phyloP scores from a whole-genome alignment of 2,797 vertebrate genomes.

The Fringilla coelebs region DNA sequence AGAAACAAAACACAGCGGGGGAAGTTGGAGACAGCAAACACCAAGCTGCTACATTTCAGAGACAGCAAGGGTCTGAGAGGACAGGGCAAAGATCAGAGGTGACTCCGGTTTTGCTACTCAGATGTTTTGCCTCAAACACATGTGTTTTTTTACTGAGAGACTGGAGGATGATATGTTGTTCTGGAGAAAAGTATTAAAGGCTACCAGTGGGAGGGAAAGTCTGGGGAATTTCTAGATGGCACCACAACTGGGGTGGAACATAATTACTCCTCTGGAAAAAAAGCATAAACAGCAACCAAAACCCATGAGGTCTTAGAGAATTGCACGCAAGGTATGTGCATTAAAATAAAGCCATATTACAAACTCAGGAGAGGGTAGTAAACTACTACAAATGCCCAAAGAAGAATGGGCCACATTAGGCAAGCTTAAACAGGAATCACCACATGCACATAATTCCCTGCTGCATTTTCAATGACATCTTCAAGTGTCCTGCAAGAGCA shows the following conservation, averaged over 20 bases:
- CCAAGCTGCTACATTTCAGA: background rate
- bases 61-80: background rate
- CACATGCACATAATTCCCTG: background rate
- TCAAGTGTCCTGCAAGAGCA: background rate
- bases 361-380: background rate
- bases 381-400: background rate
- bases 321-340: background rate
- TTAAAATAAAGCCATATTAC: background rate
- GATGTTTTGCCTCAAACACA: background rate
- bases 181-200: background rate
- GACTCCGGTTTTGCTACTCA: background rate
- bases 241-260: background rate
- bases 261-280: background rate
- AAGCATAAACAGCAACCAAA: background rate
- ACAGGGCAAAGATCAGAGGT: background rate
- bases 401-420: background rate
- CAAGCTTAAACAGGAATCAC: background rate
- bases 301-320: background rate
- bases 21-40: background rate
- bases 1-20: background rate
- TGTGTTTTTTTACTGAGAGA: background rate
- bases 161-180: background rate
- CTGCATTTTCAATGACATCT: background rate
- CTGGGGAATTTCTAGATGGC: background rate
- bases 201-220: background rate